These are phyloP conservation scores for Micromys minutus DNA, from an alignment of 2,113 vertebrate species.

Conservation along the genomic window DNA sequence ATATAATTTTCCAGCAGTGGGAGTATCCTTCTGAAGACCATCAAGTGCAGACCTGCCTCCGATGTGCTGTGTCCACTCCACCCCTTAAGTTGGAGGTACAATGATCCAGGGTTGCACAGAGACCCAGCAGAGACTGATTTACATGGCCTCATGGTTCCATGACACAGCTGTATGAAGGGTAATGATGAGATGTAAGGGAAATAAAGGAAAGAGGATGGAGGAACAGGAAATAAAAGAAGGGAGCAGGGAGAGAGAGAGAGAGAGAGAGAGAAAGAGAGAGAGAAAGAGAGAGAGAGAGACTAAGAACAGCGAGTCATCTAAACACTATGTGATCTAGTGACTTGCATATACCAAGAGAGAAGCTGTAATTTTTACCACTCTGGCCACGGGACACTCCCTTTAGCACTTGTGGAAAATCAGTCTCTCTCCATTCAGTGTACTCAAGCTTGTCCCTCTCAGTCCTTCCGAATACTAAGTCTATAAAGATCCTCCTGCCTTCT, in stretches of 20 bases:
- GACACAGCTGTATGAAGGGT: neutral
- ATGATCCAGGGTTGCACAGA: neutral
- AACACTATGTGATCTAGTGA: neutral
- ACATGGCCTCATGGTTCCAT: neutral
- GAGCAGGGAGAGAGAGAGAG: accelerated
- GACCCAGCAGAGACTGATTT: neutral
- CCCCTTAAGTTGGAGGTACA: neutral
- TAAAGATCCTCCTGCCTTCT: conserved; percentile 62
- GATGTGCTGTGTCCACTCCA: accelerated
- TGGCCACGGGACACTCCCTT: neutral
- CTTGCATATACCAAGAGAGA: neutral
- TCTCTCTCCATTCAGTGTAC: conserved; percentile 70
- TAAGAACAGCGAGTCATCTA: neutral
- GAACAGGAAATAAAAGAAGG: too few relatives aligned
- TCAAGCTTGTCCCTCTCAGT: conserved; percentile 61
- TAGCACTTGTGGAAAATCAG: conserved; percentile 58
- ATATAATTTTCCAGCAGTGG: accelerated
- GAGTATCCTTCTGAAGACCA: accelerated
- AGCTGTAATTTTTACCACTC: neutral
- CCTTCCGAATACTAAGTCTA: conserved; percentile 70
- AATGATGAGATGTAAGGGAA: neutral
- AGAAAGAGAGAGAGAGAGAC: too few relatives aligned
- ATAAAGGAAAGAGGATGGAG: too few relatives aligned
- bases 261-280: too few relatives aligned
- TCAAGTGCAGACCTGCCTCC: neutral